Percentiles rank a stretch among this genome's conserved stretches.
Conservation (phyloP, 1,140 invertebrate genomes). For the Chelonus insularis region DNA sequence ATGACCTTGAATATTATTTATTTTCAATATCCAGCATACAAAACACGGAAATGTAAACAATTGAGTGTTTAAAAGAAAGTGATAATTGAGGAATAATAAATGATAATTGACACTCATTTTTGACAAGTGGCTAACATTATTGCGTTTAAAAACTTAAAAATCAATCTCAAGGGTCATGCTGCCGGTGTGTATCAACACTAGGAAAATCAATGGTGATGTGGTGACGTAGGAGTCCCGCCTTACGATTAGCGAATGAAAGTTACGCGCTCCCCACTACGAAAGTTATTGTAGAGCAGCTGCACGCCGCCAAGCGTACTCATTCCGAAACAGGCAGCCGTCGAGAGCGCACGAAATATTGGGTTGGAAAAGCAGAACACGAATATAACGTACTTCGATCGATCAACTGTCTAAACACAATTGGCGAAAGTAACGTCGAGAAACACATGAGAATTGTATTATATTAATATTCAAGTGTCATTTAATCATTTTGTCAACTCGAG, state of each 20-base stretch:
- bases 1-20: too few species aligned
- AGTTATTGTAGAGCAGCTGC: slow-evolving; percentile 9
- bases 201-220: slow-evolving; percentile 56
- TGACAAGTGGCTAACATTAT: background rate
- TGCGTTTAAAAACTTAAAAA: slow-evolving; percentile 26
- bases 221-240: slow-evolving; percentile 58
- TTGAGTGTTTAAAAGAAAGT: too few species aligned
- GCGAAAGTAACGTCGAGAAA: background rate
- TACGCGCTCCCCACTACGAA: slow-evolving; percentile 12
- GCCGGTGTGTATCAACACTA: slow-evolving; percentile 54
- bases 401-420: background rate
- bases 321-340: slow-evolving; percentile 43
- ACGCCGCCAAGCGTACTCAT: slow-evolving; percentile 46
- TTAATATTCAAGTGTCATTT: background rate
- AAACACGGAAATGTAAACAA: too few species aligned
- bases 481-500: background rate
- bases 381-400: slow-evolving; percentile 24
- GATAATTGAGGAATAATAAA: too few species aligned
- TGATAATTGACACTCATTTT: too few species aligned
- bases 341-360: slow-evolving; percentile 30
- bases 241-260: slow-evolving; percentile 42
- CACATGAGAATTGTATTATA: background rate
- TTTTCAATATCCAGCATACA: too few species aligned
- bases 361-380: slow-evolving; percentile 31
- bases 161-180: slow-evolving; percentile 35